phyloP scores from a whole-genome alignment of 2,113 vertebrate species.

The Phaetusa simplex region DNA sequence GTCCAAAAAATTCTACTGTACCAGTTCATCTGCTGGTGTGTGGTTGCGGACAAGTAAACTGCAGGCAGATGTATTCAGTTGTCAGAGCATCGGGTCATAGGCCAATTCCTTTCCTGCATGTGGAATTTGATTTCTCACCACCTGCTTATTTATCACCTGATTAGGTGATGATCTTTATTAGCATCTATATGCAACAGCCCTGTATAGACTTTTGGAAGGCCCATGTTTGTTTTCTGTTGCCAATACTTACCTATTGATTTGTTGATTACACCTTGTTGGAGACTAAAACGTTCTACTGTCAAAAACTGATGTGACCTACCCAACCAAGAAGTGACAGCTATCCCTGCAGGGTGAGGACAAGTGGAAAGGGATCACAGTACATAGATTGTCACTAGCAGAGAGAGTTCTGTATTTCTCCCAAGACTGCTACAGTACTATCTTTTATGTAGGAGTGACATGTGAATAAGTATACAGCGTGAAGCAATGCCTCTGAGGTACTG shows the following conservation, averaged over 20 bases:
- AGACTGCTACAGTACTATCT: neutral
- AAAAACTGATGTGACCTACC: neutral
- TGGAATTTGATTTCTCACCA: neutral
- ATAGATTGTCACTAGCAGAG: neutral
- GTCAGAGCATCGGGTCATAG: neutral
- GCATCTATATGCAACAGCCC: neutral
- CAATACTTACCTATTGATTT: neutral
- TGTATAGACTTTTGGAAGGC: neutral
- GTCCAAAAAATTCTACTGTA: neutral
- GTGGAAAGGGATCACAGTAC: neutral
- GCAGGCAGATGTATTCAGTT: neutral
- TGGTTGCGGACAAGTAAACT: neutral
- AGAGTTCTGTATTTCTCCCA: neutral
- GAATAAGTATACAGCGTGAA: neutral
- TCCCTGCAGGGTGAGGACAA: neutral
- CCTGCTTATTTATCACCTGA: neutral
- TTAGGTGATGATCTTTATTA: neutral
- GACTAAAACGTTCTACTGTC: neutral
- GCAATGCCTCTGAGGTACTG: neutral
- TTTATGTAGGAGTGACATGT: neutral
- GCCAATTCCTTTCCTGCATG: neutral
- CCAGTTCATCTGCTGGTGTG: neutral
- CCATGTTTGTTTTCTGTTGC: neutral
- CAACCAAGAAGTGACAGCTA: neutral
- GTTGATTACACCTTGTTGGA: neutral